These are phyloP conservation scores for Cataglyphis altisquamis DNA, from an alignment of 2,888 invertebrate species.

Conservation along the genomic window DNA sequence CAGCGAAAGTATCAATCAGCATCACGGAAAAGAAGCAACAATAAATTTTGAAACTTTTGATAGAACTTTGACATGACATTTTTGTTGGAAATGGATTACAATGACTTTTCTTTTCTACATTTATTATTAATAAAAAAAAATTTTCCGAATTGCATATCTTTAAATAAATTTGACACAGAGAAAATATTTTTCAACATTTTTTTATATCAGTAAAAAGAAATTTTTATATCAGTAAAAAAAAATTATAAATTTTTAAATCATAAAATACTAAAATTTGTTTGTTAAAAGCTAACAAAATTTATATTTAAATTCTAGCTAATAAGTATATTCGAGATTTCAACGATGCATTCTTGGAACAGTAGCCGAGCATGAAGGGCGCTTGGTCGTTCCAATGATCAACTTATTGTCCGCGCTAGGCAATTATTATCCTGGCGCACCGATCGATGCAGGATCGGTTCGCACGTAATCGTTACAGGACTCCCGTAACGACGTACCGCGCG, in stretches of 20 bases:
- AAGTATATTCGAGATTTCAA: neutral
- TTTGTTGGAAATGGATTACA: neutral
- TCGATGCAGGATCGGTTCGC: constrained; percentile 34
- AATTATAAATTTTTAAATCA: neutral
- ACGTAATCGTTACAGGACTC: constrained; percentile 64
- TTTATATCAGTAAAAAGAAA: too few relatives aligned
- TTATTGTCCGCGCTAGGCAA: constrained; percentile 46
- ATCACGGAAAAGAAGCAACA: too few relatives aligned
- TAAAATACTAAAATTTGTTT: neutral
- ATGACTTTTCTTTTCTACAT: neutral
- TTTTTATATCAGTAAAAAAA: neutral
- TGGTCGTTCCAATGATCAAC: constrained; percentile 38
- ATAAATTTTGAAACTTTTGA: neutral
- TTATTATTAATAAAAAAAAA: neutral
- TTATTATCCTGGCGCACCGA: constrained; percentile 34
- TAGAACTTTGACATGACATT: neutral
- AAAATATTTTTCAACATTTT: neutral
- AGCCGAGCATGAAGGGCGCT: neutral
- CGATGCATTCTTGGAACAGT: constrained; percentile 11
- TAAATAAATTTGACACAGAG: neutral
- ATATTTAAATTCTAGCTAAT: neutral
- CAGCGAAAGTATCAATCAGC: too few relatives aligned
- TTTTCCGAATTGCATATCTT: neutral
- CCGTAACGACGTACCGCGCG: constrained; percentile 54
- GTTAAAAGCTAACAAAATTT: neutral